Base-by-base conservation (phyloP, 2,113 vertebrate species). In the Neolamprologus devosi region DNA sequence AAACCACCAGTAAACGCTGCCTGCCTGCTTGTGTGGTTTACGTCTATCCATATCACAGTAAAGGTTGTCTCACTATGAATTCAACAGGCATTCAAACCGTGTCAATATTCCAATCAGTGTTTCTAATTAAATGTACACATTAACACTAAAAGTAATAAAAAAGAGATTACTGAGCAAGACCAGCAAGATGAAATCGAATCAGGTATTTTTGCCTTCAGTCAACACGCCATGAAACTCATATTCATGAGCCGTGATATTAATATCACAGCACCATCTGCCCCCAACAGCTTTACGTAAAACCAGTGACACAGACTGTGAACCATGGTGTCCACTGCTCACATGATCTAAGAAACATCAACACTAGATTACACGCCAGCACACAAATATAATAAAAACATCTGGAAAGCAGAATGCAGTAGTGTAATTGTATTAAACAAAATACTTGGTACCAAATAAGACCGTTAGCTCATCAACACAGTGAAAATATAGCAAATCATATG, bases 381-480 rank as follows among this genome's bases (percentile, higher is more conserved):
- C 87, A 89, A 89, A 88, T 75, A 54, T 40, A 90, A 93, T 92
- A 75, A 86, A 90, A 91, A 85, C 68, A 80, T 79, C 86, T 70
- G 40, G 63, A 70, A 70, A 79, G 84, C 86, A 81, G 42, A 65
- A 79, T 26, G n/a, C 84, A 89, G 86, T 85, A 13, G 21, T 26
- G 81, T 87, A 87, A 94, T 85, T 92, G 21, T 51, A 85, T 91
- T 82, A 89, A 73, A n/a, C 14, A 37, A 86, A 92, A 81, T 85
- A 90, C 83, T 87, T 86, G 75, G 85, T 57, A 9, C 26, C 33
- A 37, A 88, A 89, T 47, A 23, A 49, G 55, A 80, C 5, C 14
- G 82, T 82, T 82, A 79, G 28, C 85, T 81, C 45, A 89, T 85
- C 65, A 63, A 83, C 45, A 23, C 21, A 28, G 37, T 73, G 83